A percentile compares a stretch with the other conserved stretches of the same genome.
These are phyloP conservation scores for Clistopyga incitator DNA, from an alignment of 2,888 invertebrate species.

Conservation along the genomic window DNA sequence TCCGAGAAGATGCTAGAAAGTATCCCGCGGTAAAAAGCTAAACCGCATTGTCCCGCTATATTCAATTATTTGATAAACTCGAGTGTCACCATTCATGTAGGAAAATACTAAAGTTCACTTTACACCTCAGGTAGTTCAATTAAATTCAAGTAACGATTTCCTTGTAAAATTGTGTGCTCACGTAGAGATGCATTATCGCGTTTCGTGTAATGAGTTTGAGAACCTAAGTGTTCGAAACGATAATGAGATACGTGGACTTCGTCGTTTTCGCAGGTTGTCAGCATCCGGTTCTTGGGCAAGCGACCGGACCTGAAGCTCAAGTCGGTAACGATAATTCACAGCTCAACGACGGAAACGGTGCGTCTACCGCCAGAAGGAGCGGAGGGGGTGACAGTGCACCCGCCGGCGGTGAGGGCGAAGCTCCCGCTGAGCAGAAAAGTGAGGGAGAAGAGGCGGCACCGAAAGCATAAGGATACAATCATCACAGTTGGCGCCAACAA, in stretches of 20 bases:
- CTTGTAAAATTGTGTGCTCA: conserved; percentile 33
- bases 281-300: conserved; percentile 93
- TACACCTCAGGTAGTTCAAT: conserved; percentile 36
- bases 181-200: background rate
- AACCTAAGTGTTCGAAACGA: conserved; percentile 8
- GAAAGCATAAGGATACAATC: conserved; percentile 85
- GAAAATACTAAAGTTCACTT: conserved; percentile 17
- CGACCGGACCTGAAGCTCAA: conserved; percentile 92
- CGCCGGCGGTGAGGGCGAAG: conserved; percentile 92
- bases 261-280: conserved; percentile 87
- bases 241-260: conserved; percentile 9
- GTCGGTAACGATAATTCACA: conserved; percentile 95
- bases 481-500: conserved; percentile 80
- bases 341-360: conserved; percentile 95
- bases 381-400: conserved; percentile 92
- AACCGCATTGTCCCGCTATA: conserved; percentile 11
- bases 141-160: conserved; percentile 43
- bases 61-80: conserved; percentile 59
- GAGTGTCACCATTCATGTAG: background rate
- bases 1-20: conserved; percentile 23
- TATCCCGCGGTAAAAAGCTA: conserved; percentile 6
- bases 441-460: conserved; percentile 87
- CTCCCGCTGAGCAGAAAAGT: conserved; percentile 95
- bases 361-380: conserved; percentile 90
- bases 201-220: conserved; percentile 3